These are phyloP conservation scores for Drusus annulatus DNA, from an alignment of 1,140 invertebrate genomes.

Conservation along the genomic window DNA sequence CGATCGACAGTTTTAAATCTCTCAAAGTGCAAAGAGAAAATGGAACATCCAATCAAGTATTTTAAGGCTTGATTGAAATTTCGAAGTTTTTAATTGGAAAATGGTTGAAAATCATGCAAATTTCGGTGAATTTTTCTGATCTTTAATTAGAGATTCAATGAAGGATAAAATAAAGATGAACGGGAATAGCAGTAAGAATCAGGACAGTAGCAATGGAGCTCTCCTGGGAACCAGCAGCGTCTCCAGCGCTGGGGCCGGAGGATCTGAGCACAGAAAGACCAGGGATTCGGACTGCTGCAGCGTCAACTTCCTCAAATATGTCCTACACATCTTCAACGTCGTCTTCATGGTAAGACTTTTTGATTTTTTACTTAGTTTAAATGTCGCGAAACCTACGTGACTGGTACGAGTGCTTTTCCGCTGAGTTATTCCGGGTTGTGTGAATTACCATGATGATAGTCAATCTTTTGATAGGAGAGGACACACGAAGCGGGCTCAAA, in stretches of 20 bases:
- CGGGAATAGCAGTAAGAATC: conserved; percentile 46
- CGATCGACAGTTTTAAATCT: no score
- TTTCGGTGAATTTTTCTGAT: background rate
- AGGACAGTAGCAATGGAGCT: conserved; percentile 51
- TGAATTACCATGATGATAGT: no score
- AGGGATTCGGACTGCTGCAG: conserved; percentile 83
- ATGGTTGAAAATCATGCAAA: background rate
- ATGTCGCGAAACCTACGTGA: no score
- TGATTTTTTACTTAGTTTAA: background rate
- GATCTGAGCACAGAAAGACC: conserved; percentile 64
- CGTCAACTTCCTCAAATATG: conserved; percentile 83
- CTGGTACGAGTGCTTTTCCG: no score
- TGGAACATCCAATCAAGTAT: no score
- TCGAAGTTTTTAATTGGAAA: background rate
- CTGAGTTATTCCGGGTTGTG: no score
- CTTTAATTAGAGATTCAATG: background rate
- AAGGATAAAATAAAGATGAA: conserved; percentile 41
- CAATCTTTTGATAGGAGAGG: no score
- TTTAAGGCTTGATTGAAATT: background rate
- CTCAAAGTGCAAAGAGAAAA: no score
- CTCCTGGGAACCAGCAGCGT: conserved; percentile 53
- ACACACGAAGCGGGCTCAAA: no score
- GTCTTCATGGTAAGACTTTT: conserved; percentile 80
- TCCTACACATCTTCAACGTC: conserved; percentile 85
- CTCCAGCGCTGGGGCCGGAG: conserved; percentile 52